Percentiles rank a stretch among this genome's conserved stretches.
These are phyloP conservation scores for Furnarius figulus DNA, from an alignment of 2,113 vertebrate species.

Conservation along the genomic window DNA sequence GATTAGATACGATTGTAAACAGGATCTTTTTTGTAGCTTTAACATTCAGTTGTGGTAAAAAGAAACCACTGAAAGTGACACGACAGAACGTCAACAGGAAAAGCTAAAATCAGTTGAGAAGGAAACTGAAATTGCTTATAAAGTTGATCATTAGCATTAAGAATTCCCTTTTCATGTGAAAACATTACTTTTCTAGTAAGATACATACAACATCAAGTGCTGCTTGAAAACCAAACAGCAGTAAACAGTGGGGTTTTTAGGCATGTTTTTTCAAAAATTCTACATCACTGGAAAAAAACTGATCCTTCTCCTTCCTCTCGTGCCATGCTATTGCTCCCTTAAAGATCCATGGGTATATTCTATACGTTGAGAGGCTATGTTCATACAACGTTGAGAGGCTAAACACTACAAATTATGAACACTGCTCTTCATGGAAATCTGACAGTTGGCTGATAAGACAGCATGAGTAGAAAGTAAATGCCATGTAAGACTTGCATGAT, in stretches of 20 bases:
- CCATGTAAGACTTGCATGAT: not conserved
- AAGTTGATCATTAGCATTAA: not conserved
- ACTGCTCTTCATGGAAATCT: not conserved
- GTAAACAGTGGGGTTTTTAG: not conserved
- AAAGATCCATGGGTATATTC: slow-evolving; percentile 1
- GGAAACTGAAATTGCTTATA: slow-evolving; percentile 36
- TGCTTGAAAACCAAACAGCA: slow-evolving; percentile 36
- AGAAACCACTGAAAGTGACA: not conserved
- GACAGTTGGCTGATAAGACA: not conserved
- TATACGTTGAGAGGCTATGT: not conserved
- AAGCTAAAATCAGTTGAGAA: not conserved
- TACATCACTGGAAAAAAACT: not conserved
- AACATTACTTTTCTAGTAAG: slow-evolving; percentile 1
- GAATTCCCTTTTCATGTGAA: slow-evolving; percentile 3
- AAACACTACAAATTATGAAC: not conserved
- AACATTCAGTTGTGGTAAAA: not conserved
- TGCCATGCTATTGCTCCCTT: not conserved
- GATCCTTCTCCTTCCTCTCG: not conserved
- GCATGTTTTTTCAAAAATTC: not conserved
- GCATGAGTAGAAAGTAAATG: not conserved
- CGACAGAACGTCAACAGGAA: not conserved
- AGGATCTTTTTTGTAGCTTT: not conserved
- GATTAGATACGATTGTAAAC: not conserved
- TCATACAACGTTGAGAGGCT: not conserved
- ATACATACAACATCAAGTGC: slow-evolving; percentile 22